Percentiles rank a stretch among this genome's conserved stretches.
phyloP scores from a whole-genome alignment of 2,113 vertebrate genomes.

The Psittacula cyanocephala region DNA sequence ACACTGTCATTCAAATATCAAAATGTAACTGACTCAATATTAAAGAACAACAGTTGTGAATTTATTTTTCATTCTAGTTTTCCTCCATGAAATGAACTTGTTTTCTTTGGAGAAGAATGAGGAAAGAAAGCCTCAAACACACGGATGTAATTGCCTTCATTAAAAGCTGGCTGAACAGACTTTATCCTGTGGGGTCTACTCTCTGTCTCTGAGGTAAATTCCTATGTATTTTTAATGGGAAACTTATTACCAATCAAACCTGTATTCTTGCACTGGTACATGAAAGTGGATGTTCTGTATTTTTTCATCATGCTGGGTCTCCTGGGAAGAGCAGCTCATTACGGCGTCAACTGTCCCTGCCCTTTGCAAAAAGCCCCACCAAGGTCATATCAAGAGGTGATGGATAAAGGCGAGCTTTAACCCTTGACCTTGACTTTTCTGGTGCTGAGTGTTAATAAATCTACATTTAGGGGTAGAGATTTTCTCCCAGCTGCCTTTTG shows the following conservation, averaged over 20 bases:
- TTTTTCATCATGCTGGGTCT: slow-evolving; percentile 33
- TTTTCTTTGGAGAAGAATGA: slow-evolving; percentile 14
- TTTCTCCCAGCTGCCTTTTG: slow-evolving; percentile 49
- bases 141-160: slow-evolving; percentile 21
- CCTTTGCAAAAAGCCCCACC: slow-evolving; percentile 47
- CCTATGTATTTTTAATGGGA: slow-evolving; percentile 60
- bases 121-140: not conserved
- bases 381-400: slow-evolving; percentile 56
- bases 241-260: slow-evolving; percentile 42
- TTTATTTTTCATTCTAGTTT: slow-evolving; percentile 17
- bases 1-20: not conserved
- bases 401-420: slow-evolving; percentile 63
- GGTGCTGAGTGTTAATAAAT: slow-evolving; percentile 62
- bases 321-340: slow-evolving; percentile 59
- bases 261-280: not conserved
- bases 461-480: slow-evolving; percentile 47
- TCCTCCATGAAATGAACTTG: not conserved
- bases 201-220: not conserved
- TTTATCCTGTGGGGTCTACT: slow-evolving; percentile 26
- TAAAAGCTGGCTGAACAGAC: slow-evolving; percentile 15
- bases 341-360: slow-evolving; percentile 31
- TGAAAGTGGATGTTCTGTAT: slow-evolving; percentile 22
- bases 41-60: not conserved
- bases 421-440: slow-evolving; percentile 63
- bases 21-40: not conserved